Evolutionary conservation across 2,888 invertebrate genomes (phyloP), one percentile per base, ranked within the genome.

Genomic region (Notodonta dromedarius): DNA sequence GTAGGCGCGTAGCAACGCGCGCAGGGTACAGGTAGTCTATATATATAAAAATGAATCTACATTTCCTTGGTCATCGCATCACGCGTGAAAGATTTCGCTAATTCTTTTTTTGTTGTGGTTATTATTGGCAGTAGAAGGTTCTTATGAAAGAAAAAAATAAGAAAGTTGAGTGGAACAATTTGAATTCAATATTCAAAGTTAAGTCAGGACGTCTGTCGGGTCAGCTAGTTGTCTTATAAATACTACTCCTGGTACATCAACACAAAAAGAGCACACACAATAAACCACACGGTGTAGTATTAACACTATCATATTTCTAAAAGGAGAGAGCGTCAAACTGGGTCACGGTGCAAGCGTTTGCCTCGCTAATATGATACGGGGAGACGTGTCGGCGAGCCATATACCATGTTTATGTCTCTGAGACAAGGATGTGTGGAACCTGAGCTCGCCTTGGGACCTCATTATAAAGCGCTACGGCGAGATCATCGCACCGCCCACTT

Each of bases 391-490:
- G 55, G 11, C 56, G 50, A 51, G 57, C 58, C 32, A 57, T 61
- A 67, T 60, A 62, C 54, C 58, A 69, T 78, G 74, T 77, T 77
- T 71, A 74, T 74, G 71, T 74, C 56, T 61, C 64, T 58, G 58
- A 71, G 71, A 74, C 76, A 76, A 71, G 74, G 76, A 77, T 70
- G 67, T 59, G 63, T 63, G 77, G 72, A 79, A 83, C 77, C 70
- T 68, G 80, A 82, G 75, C 73, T 57, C 83, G 78, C 75, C 80
- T 69, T 61, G 88, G 85, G 89, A 89, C 77, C 86, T 89, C 87
- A 88, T 89, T 89, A 89, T 85, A 84, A 86, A 83, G 77, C 76
- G 81, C 77, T 82, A 81, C 83, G 82, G 76, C 63, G 72, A 68
- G 77, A 76, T 82, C 81, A 79, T 77, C 77, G 80, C 80, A 74